Evolutionary conservation across 2,888 invertebrate genomes (phyloP).

Genomic region (Erannis defoliaria): DNA sequence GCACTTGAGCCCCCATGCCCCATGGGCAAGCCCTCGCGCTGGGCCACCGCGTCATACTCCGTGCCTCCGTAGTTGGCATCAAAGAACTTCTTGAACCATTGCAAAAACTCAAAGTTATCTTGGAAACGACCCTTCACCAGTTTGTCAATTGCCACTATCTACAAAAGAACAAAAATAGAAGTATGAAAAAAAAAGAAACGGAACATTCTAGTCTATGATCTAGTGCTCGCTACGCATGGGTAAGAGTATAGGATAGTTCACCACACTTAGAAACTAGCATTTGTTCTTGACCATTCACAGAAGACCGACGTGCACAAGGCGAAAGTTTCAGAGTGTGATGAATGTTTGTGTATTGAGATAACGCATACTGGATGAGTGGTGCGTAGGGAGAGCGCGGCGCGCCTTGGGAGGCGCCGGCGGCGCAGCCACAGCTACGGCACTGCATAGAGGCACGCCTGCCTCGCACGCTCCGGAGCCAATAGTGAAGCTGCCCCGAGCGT

Average conservation of each 20-base stretch:
- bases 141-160: slow-evolving; percentile 97
- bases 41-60: slow-evolving; percentile 96
- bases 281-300: slow-evolving; percentile 9
- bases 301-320: background rate
- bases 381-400: slow-evolving; percentile 62
- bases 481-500: slow-evolving; percentile 93
- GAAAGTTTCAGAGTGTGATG: slow-evolving; percentile 59
- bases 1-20: slow-evolving; percentile 90
- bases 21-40: slow-evolving; percentile 94
- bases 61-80: slow-evolving; percentile 99
- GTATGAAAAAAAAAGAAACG: slow-evolving; percentile 68
- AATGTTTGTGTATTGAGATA: slow-evolving; percentile 51
- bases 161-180: slow-evolving; percentile 82
- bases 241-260: slow-evolving; percentile 40
- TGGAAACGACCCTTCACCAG: slow-evolving; percentile 99
- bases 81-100: slow-evolving; percentile 99
- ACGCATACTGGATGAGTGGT: slow-evolving; percentile 80
- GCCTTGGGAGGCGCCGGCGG: slow-evolving; percentile 58
- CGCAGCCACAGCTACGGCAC: slow-evolving; percentile 52
- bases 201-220: slow-evolving; percentile 51
- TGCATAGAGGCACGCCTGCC: slow-evolving; percentile 80
- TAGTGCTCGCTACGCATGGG: slow-evolving; percentile 59
- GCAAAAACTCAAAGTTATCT: slow-evolving; percentile 99
- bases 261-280: slow-evolving; percentile 56
- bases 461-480: slow-evolving; percentile 91